Conservation (phyloP, 2,888 invertebrate species). For the Creontiades dilutus region DNA sequence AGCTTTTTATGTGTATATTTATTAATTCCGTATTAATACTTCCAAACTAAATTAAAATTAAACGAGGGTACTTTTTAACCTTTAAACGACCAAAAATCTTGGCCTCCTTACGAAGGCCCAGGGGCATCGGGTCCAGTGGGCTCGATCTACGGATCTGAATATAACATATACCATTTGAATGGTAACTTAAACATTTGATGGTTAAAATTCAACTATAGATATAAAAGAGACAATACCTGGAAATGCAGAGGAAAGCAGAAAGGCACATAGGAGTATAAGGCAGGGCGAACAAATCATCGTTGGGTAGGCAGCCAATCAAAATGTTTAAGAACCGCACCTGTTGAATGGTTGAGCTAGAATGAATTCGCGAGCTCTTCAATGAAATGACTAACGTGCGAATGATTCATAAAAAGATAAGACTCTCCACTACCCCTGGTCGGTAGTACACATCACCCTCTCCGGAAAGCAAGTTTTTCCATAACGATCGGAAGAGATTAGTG, state of each 20-base stretch:
- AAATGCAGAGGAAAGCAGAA: neutral
- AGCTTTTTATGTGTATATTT: no score
- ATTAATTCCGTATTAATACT: no score
- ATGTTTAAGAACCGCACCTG: neutral
- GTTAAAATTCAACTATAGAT: neutral
- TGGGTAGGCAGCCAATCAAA: neutral
- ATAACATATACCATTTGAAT: no score
- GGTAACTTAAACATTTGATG: no score
- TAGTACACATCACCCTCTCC: neutral
- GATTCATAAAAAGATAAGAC: conserved; percentile 10
- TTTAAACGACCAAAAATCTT: no score
- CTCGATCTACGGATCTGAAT: no score
- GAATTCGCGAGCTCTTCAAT: neutral
- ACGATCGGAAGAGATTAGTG: no score
- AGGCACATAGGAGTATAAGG: neutral
- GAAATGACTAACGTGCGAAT: neutral
- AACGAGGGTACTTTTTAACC: no score
- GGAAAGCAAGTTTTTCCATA: no score
- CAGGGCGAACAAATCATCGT: neutral
- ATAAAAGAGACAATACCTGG: neutral
- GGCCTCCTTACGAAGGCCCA: no score
- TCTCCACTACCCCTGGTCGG: neutral
- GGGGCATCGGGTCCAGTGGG: no score
- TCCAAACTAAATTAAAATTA: no score
- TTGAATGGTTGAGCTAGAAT: conserved; percentile 9